A percentile compares a stretch with the other conserved stretches of the same genome.
phyloP scores from a whole-genome alignment of 2,113 vertebrate species.

The Vulpes lagopus region DNA sequence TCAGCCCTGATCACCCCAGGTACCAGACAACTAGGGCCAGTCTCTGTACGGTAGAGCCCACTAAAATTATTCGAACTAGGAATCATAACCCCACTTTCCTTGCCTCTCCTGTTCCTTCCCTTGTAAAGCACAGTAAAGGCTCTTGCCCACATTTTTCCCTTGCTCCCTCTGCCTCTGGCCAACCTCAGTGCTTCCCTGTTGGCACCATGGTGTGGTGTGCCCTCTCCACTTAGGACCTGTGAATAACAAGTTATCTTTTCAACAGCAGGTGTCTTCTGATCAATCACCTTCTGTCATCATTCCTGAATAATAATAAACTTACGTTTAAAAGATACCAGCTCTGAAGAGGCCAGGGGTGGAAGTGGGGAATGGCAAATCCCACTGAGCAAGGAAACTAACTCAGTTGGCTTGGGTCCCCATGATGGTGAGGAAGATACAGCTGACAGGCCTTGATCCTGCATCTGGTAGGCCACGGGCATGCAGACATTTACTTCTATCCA shows the following conservation, averaged over 20 bases:
- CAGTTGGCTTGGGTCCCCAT: neutral
- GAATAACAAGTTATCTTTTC: neutral
- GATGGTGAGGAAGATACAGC: neutral
- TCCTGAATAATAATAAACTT: neutral
- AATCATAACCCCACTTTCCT: neutral
- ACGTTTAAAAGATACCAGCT: neutral
- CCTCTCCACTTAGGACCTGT: neutral
- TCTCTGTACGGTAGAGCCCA: fast-evolving
- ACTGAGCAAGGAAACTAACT: neutral
- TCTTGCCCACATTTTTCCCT: neutral
- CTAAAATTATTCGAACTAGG: neutral
- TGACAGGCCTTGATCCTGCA: neutral
- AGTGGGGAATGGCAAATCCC: neutral
- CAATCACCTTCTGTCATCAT: neutral
- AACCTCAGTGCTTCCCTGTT: neutral
- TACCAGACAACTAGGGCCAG: neutral
- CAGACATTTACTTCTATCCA: conserved; percentile 27
- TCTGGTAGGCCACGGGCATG: conserved; percentile 21
- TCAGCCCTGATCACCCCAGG: neutral
- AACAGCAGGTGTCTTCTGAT: neutral
- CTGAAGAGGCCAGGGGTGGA: neutral
- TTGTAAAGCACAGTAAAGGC: neutral
- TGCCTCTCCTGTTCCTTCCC: neutral
- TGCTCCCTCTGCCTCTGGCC: neutral
- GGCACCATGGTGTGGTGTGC: neutral